Evolutionary conservation across 2,888 invertebrate genomes (phyloP).

Genomic region (Metacarcinus magister): DNA sequence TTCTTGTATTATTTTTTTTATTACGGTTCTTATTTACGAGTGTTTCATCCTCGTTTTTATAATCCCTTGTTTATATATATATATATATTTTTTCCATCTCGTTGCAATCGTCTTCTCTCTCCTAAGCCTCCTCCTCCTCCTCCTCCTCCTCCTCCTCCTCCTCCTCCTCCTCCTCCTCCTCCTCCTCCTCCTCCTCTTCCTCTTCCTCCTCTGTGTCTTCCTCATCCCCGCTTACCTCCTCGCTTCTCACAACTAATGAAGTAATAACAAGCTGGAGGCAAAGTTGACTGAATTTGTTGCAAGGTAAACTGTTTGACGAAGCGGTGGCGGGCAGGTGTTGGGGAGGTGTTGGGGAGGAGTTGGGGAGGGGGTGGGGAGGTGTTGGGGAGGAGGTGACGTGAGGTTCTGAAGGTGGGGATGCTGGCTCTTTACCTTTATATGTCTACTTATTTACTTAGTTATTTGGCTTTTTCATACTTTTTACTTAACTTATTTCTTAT

Average conservation of each 20-base stretch:
- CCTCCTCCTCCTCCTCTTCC: not conserved
- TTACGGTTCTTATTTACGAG: no score
- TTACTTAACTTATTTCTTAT: not conserved
- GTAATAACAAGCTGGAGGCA: conserved; percentile 12
- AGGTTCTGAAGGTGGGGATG: not conserved
- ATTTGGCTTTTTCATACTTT: not conserved
- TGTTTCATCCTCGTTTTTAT: no score
- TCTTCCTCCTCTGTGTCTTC: not conserved
- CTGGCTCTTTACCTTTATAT: not conserved
- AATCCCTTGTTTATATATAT: no score
- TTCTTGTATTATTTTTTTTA: no score
- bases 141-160: not conserved
- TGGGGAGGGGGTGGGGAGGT: no score
- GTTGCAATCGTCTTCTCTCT: not conserved
- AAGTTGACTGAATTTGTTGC: conserved; percentile 29
- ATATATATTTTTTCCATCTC: no score
- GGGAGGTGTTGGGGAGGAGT: not conserved
- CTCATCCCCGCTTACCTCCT: not conserved
- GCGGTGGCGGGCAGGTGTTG: not conserved
- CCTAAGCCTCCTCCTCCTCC: not conserved
- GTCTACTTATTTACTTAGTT: not conserved
- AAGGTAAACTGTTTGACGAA: conserved; percentile 14
- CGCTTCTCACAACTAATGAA: conserved; percentile 29
- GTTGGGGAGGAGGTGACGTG: not conserved
- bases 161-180: not conserved